Base-by-base conservation (phyloP, 1,140 invertebrate genomes). In the Cydia amplana region DNA sequence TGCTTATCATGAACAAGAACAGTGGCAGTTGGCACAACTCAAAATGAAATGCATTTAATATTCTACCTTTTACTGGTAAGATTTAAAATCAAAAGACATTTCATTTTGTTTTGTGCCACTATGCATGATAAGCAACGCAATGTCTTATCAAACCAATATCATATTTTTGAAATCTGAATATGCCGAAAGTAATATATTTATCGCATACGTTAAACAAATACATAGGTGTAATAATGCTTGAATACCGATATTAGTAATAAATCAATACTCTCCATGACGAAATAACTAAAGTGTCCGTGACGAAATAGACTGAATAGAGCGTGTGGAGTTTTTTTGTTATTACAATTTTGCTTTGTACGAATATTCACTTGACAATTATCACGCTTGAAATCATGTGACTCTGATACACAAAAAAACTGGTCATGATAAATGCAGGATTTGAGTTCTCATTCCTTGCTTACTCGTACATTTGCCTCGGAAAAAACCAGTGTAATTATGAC, bases 371-470 rank as follows among this genome's bases (percentile, higher is more conserved):
- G 65, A n/a, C 55, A 36, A 70, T 40, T 70, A 70, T 36, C 65
- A 70, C 65, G 65, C 65, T 70, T 16, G 65, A 70, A 70, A 70
- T 70, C 65, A 70, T 70, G 65, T 70, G 65, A 70, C 65, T 70
- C 65, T 70, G 16, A 20, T 70, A 70, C 32, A 70, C 65, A 70
- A 70, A 36, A 36, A 70, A 70, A 16, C 65, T 32, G 20, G 28
- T 36, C 16, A 43, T 18, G 28, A 70, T 70, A 32, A 70, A 40
- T 70, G 65, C 28, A 70, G 32, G n/a, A 40, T 28, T 6, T 4
- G 10, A 7, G 18, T 55, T 23, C 55, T 60, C 55, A 60, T 60
- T 20, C n/a, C 18, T 20, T 20, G 55, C 55, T 20, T 60, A 36
- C 32, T 36, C 32, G 6, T 36, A 4, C 55, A 20, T 60, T 60